phyloP scores from a whole-genome alignment of 1,140 invertebrate species.

The Meloidogyne exigua region DNA sequence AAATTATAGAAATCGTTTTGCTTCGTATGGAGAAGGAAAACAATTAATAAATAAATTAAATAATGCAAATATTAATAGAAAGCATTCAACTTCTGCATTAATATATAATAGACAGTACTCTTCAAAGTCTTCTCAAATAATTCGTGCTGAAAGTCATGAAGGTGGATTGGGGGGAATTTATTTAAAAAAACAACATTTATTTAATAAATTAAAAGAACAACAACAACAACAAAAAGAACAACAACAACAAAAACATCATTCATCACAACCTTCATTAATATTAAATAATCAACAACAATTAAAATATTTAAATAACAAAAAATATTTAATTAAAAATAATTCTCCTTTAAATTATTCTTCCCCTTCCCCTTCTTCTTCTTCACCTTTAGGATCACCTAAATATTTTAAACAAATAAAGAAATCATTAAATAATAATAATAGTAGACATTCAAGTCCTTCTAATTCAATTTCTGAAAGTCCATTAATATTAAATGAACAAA shows the following conservation, averaged over 20 bases:
- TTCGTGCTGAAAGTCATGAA: background rate
- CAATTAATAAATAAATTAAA: background rate
- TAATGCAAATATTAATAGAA: background rate
- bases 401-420: background rate
- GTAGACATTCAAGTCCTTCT: background rate
- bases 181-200: background rate
- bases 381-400: background rate
- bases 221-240: background rate
- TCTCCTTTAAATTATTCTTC: background rate
- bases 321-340: background rate
- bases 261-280: background rate
- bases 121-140: no score
- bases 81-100: background rate
- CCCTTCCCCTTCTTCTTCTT: background rate
- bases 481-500: background rate
- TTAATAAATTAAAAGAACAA: background rate
- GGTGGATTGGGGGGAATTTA: background rate
- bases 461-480: slow-evolving; percentile 4
- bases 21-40: background rate
- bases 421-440: no score
- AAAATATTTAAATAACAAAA: no score
- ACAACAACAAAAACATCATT: background rate
- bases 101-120: background rate
- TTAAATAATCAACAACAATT: background rate
- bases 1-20: background rate